Conservation (phyloP, 2,888 invertebrate genomes). For the Eristalis pertinax region DNA sequence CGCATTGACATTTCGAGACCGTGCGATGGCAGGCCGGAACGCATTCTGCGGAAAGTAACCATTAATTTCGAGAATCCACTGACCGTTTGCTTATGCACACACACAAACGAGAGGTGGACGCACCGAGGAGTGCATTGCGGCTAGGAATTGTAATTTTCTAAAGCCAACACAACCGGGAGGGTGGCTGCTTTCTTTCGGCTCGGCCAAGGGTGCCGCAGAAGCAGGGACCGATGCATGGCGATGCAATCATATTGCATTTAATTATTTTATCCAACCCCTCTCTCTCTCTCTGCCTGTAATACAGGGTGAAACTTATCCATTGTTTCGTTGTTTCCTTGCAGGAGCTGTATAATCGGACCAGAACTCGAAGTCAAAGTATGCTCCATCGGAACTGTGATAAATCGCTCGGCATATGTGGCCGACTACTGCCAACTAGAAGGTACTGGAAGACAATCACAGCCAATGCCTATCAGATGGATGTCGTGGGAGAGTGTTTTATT, state of each 20-base stretch:
- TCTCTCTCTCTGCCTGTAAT: background rate
- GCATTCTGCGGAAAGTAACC: conserved; percentile 50
- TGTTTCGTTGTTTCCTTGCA: conserved; percentile 78
- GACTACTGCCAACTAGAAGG: conserved; percentile 92
- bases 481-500: conserved; percentile 91
- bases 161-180: conserved; percentile 36
- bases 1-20: conserved; percentile 39
- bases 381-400: conserved; percentile 87
- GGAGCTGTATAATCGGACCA: conserved; percentile 92
- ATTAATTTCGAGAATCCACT: conserved; percentile 47
- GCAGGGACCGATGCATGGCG: background rate
- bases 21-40: conserved; percentile 11
- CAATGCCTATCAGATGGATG: conserved; percentile 93
- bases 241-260: conserved; percentile 55
- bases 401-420: conserved; percentile 86
- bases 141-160: conserved; percentile 42
- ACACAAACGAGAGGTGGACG: conserved; percentile 1
- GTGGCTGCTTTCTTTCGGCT: conserved; percentile 28
- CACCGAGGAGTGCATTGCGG: background rate
- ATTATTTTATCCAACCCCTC: conserved; percentile 47
- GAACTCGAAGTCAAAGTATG: conserved; percentile 88
- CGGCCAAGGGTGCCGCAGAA: background rate
- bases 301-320: background rate
- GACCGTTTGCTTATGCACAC: conserved; percentile 41
- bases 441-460: conserved; percentile 82